These are phyloP conservation scores for Epizoanthus stellaris DNA, from an alignment of 92 coral and sea anemone genomes.

Conservation along the genomic window DNA sequence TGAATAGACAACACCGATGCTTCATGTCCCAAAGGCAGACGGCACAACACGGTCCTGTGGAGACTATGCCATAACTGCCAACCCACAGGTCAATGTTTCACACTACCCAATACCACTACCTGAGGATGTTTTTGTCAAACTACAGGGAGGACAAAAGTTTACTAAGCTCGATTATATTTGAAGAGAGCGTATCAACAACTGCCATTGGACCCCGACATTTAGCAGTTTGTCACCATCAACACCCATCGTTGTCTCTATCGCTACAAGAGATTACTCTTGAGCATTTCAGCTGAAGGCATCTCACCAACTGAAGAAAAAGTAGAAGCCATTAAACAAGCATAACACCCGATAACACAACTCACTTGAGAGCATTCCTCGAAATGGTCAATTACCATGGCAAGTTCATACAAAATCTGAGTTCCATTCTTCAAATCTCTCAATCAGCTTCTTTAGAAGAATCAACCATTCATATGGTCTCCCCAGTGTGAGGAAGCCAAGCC, in stretches of 20 bases:
- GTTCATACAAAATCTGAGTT: slow-evolving; percentile 62
- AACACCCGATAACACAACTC: slow-evolving; percentile 60
- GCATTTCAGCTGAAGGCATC: slow-evolving; percentile 65
- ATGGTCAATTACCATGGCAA: slow-evolving; percentile 69
- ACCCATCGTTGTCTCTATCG: slow-evolving; percentile 57
- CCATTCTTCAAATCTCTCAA: slow-evolving; percentile 60
- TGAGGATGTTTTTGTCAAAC: neutral
- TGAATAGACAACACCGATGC: slow-evolving; percentile 58
- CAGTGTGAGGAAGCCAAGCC: slow-evolving; percentile 34
- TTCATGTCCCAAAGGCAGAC: slow-evolving; percentile 47
- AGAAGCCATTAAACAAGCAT: slow-evolving; percentile 60
- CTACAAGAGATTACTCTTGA: slow-evolving; percentile 58
- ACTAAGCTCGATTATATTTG: no score
- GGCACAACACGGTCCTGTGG: slow-evolving; percentile 56
- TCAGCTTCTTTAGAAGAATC: slow-evolving; percentile 49
- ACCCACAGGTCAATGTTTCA: slow-evolving; percentile 55
- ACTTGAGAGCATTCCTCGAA: slow-evolving; percentile 56
- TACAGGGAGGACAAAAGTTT: no score
- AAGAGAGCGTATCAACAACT: slow-evolving; percentile 63
- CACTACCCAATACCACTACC: slow-evolving; percentile 45
- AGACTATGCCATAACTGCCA: slow-evolving; percentile 51
- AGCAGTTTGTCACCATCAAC: slow-evolving; percentile 43
- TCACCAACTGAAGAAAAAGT: slow-evolving; percentile 64
- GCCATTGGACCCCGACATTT: slow-evolving; percentile 49
- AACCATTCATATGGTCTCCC: slow-evolving; percentile 44